Conservation (phyloP, 1,140 invertebrate species). For the Drosophila ambigua region DNA sequence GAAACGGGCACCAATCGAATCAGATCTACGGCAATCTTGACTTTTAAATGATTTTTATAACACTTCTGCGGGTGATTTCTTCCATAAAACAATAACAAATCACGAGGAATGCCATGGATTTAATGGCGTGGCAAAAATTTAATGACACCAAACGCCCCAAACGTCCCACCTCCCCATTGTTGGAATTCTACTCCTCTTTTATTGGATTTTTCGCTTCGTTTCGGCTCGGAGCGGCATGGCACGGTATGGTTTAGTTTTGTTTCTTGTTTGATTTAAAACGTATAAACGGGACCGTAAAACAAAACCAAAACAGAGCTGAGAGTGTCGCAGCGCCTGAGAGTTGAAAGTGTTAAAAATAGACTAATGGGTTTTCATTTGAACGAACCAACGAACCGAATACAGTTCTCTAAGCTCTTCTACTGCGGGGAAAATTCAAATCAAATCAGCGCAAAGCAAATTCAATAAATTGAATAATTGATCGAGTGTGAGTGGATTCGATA, state of each 20-base stretch:
- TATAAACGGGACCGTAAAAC: slow-evolving; percentile 70
- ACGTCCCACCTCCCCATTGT: slow-evolving; percentile 43
- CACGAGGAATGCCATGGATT: slow-evolving; percentile 16
- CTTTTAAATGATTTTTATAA: slow-evolving; percentile 81
- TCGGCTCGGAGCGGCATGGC: not conserved
- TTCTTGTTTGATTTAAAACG: slow-evolving; percentile 57
- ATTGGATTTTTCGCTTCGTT: slow-evolving; percentile 58
- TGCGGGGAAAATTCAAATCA: not conserved
- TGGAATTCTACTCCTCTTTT: slow-evolving; percentile 58
- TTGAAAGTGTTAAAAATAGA: slow-evolving; percentile 74
- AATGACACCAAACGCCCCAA: slow-evolving; percentile 50
- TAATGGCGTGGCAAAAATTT: slow-evolving; percentile 79
- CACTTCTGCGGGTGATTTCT: slow-evolving; percentile 55
- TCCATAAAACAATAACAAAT: slow-evolving; percentile 38
- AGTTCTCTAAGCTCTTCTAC: slow-evolving; percentile 23
- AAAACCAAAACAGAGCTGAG: slow-evolving; percentile 17
- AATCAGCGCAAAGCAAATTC: not conserved
- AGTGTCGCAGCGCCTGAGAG: slow-evolving; percentile 36
- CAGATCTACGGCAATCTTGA: slow-evolving; percentile 54
- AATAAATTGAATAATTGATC: not conserved
- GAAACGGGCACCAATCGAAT: slow-evolving; percentile 7
- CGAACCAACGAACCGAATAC: slow-evolving; percentile 29
- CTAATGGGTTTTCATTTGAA: slow-evolving; percentile 74
- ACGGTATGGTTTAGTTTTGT: slow-evolving; percentile 21
- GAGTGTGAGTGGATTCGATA: slow-evolving; percentile 35